Evolutionary conservation across 2,888 invertebrate genomes (phyloP).

Genomic region (Eulithis prunata): DNA sequence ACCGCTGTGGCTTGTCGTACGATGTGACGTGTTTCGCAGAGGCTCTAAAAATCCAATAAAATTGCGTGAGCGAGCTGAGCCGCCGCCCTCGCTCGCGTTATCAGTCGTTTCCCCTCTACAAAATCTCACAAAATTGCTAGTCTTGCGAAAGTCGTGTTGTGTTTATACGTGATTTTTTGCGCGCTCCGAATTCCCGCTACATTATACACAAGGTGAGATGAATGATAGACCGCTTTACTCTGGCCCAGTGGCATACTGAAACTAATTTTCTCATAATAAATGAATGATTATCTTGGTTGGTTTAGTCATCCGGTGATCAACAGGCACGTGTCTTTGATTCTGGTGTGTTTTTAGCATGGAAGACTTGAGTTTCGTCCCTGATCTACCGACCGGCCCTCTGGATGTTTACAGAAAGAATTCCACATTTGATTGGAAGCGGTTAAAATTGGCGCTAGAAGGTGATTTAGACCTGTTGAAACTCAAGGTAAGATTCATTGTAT

Average conservation of each 20-base stretch:
- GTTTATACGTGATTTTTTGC: constrained; percentile 38
- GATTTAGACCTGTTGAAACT: constrained; percentile 88
- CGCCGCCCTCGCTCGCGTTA: constrained; percentile 45
- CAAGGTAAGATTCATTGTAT: constrained; percentile 86
- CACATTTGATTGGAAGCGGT: constrained; percentile 93
- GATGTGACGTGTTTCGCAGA: constrained; percentile 44
- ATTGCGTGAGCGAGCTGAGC: constrained; percentile 45
- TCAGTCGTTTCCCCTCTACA: constrained; percentile 45
- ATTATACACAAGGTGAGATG: constrained; percentile 57
- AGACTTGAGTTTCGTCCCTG: constrained; percentile 86
- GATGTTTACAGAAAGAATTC: constrained; percentile 91
- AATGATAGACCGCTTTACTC: constrained; percentile 31
- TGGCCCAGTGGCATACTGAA: no score
- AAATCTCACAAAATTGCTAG: constrained; percentile 49
- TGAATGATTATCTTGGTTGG: constrained; percentile 53
- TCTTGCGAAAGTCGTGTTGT: constrained; percentile 46
- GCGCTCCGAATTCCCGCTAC: constrained; percentile 34
- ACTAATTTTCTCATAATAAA: constrained; percentile 47
- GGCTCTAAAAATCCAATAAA: constrained; percentile 45
- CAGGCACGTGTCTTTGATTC: constrained; percentile 45
- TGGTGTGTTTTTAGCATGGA: constrained; percentile 64
- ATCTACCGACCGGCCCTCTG: constrained; percentile 90
- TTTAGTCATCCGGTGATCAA: constrained; percentile 61
- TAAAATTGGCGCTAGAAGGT: constrained; percentile 92
- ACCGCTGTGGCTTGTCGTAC: background rate